These are phyloP conservation scores for Eretmochelys imbricata DNA, from an alignment of 2,113 vertebrate genomes.

Conservation along the genomic window DNA sequence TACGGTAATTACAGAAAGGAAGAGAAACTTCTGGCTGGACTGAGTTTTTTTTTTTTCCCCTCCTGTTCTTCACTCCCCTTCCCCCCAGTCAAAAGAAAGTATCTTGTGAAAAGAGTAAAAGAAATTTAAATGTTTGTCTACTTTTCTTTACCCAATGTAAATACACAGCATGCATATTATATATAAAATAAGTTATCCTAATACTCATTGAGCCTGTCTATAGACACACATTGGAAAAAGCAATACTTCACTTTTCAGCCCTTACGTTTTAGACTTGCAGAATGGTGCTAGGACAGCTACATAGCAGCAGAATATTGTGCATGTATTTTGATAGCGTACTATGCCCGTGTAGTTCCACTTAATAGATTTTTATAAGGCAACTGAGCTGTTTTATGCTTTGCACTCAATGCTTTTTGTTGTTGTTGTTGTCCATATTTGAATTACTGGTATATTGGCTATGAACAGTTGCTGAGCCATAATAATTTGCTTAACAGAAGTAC, in stretches of 20 bases:
- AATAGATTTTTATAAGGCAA: not conserved
- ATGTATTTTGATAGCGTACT: not conserved
- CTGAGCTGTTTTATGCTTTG: not conserved
- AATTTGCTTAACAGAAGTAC: not conserved
- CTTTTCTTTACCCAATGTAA: not conserved
- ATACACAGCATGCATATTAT: not conserved
- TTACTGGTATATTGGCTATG: not conserved
- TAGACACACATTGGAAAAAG: not conserved
- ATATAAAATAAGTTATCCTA: not conserved
- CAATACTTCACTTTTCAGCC: not conserved
- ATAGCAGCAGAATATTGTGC: not conserved
- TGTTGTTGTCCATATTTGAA: not conserved
- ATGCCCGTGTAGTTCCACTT: not conserved
- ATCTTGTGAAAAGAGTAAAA: not conserved
- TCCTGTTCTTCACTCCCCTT: not conserved
- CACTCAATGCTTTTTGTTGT: not conserved
- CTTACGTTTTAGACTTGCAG: not conserved
- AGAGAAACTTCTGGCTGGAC: not conserved
- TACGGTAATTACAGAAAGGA: not conserved
- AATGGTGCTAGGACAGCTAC: not conserved
- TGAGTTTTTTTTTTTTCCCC: not conserved
- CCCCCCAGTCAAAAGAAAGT: accelerated
- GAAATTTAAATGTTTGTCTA: not conserved
- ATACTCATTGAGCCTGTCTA: not conserved
- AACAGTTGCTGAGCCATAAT: not conserved